These are phyloP conservation scores for Catostylus mosaicus DNA, from an alignment of 30 jellyfish, hydroid and myxozoan species.

Conservation along the genomic window DNA sequence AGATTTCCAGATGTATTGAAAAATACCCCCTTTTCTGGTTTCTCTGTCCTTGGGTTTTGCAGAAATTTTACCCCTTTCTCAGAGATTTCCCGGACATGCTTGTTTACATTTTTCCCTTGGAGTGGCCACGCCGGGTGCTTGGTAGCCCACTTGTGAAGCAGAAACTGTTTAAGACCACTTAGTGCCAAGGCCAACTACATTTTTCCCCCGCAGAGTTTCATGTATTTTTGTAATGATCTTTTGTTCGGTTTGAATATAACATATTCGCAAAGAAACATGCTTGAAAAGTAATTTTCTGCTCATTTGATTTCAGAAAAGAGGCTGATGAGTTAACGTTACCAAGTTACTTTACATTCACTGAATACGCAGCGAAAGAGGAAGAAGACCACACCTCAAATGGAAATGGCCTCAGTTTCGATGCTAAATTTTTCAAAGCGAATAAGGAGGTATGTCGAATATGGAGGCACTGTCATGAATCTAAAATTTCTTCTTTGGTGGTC, in stretches of 20 bases:
- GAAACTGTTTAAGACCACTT: not conserved
- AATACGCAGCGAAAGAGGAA: constrained; percentile 77
- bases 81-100: too few species aligned
- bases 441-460: constrained; percentile 64
- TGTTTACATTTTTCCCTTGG: too few species aligned
- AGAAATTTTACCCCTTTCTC: too few species aligned
- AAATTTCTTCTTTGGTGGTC: too few species aligned
- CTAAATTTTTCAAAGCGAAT: constrained; percentile 59
- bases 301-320: constrained; percentile 23
- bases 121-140: too few species aligned
- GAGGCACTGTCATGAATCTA: too few species aligned
- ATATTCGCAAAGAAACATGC: not conserved
- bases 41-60: too few species aligned
- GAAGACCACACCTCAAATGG: constrained; percentile 45
- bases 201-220: not conserved
- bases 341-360: constrained; percentile 62
- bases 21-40: too few species aligned
- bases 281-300: not conserved
- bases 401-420: constrained; percentile 50
- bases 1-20: too few species aligned
- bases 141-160: too few species aligned
- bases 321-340: constrained; percentile 49
- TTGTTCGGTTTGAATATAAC: too few species aligned
- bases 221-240: not conserved
- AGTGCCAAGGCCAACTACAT: not conserved